Evolutionary conservation across 2,797 vertebrate genomes (phyloP).

Genomic region (Hippopotamyrus pictus): DNA sequence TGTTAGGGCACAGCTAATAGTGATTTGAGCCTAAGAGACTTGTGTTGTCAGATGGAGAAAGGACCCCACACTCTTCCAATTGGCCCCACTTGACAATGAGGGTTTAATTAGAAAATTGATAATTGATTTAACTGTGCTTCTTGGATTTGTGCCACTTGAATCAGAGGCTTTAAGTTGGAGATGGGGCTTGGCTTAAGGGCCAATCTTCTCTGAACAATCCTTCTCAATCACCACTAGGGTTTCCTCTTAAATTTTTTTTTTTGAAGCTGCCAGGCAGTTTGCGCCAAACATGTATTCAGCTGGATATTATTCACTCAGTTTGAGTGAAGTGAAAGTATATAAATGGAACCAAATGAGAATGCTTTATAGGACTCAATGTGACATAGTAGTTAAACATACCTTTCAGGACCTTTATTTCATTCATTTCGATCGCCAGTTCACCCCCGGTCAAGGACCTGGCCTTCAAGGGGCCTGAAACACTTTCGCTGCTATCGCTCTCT

Average conservation of each 20-base stretch:
- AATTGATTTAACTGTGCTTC: slow-evolving; percentile 59
- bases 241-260: slow-evolving; percentile 46
- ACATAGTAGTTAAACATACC: neutral
- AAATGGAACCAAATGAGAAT: neutral
- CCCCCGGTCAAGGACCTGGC: neutral
- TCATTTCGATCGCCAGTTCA: neutral
- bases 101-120: slow-evolving; percentile 50
- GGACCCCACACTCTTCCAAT: neutral
- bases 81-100: slow-evolving; percentile 7
- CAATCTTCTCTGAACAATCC: slow-evolving; percentile 66
- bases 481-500: neutral
- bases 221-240: slow-evolving; percentile 17
- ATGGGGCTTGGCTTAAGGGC: slow-evolving; percentile 58
- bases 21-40: neutral
- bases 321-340: neutral
- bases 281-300: neutral
- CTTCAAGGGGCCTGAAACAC: neutral
- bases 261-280: slow-evolving; percentile 3
- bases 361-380: neutral
- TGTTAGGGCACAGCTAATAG: neutral
- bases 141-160: slow-evolving; percentile 31
- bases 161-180: slow-evolving; percentile 43
- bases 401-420: neutral
- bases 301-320: neutral
- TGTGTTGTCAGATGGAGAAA: neutral